Percentiles rank a stretch among this genome's conserved stretches.
Evolutionary conservation across 2,888 invertebrate genomes (phyloP).

Genomic region (Hartigia nigra): DNA sequence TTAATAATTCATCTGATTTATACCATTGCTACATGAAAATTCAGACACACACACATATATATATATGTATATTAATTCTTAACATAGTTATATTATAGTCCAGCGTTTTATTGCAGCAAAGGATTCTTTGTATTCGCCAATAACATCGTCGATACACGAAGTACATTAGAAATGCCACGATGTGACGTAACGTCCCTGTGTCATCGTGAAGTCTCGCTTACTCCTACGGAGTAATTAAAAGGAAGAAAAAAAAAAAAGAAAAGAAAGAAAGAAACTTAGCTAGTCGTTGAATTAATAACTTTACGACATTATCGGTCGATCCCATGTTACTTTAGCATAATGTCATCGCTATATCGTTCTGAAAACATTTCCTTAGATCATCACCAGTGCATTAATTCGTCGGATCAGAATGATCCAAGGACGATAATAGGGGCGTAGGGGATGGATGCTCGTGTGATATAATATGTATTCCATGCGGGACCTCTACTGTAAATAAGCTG

Average conservation of each 20-base stretch:
- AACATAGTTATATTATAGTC: constrained; percentile 37
- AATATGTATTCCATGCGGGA: constrained; percentile 20
- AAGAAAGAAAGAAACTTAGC: neutral
- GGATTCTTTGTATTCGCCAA: constrained; percentile 18
- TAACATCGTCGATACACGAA: neutral
- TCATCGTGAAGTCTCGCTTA: neutral
- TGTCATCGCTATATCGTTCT: neutral
- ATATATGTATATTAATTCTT: neutral
- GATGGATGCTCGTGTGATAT: neutral
- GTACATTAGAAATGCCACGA: neutral
- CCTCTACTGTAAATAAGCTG: constrained; percentile 48
- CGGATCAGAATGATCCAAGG: neutral
- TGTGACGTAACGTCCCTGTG: neutral
- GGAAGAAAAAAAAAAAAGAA: neutral
- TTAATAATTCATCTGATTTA: constrained; percentile 29
- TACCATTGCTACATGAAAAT: constrained; percentile 51
- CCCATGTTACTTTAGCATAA: neutral
- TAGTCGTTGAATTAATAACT: neutral
- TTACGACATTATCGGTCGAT: neutral
- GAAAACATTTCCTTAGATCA: neutral
- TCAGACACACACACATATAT: constrained; percentile 13
- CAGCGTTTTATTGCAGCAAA: constrained; percentile 44
- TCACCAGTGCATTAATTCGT: neutral
- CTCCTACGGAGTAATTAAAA: neutral
- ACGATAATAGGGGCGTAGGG: neutral